A percentile compares a stretch with the other conserved stretches of the same genome.
phyloP scores from a whole-genome alignment of 1,140 invertebrate genomes.

The Xylocopa sonorina region DNA sequence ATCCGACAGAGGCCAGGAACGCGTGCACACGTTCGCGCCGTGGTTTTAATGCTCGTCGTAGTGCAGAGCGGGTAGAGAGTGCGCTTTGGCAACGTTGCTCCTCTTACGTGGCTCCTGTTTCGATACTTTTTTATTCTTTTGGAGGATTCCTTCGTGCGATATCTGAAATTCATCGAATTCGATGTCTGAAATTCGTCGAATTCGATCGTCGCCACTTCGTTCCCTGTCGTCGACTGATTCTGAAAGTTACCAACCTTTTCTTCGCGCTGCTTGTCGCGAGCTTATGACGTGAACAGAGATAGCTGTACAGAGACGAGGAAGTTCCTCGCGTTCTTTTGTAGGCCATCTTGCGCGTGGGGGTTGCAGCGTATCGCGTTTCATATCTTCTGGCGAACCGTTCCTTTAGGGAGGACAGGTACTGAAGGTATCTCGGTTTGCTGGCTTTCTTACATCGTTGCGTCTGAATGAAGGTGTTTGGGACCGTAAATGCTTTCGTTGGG shows the following conservation, averaged over 20 bases:
- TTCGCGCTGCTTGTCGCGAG: background rate
- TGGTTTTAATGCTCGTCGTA: constrained; percentile 47
- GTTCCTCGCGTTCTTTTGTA: background rate
- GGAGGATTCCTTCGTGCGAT: background rate
- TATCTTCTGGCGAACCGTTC: background rate
- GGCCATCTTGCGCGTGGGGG: background rate
- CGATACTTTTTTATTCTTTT: background rate
- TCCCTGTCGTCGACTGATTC: constrained; percentile 4
- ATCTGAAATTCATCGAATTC: constrained; percentile 5
- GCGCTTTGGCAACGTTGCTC: background rate
- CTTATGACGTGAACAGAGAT: background rate
- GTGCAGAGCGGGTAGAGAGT: background rate
- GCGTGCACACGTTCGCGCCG: constrained; percentile 8
- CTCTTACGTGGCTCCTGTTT: background rate
- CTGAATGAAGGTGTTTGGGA: too few relatives aligned
- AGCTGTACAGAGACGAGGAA: background rate
- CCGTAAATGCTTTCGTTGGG: too few relatives aligned
- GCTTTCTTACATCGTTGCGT: too few relatives aligned
- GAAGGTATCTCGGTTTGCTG: too few relatives aligned
- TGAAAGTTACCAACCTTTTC: background rate
- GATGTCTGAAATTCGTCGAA: constrained; percentile 1
- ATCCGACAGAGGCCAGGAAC: background rate
- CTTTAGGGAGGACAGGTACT: too few relatives aligned
- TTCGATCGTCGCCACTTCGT: constrained; percentile 12
- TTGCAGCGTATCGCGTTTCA: background rate